These are phyloP conservation scores for Sebastes steindachneri DNA, from an alignment of 2,797 vertebrate genomes.

Conservation along the genomic window DNA sequence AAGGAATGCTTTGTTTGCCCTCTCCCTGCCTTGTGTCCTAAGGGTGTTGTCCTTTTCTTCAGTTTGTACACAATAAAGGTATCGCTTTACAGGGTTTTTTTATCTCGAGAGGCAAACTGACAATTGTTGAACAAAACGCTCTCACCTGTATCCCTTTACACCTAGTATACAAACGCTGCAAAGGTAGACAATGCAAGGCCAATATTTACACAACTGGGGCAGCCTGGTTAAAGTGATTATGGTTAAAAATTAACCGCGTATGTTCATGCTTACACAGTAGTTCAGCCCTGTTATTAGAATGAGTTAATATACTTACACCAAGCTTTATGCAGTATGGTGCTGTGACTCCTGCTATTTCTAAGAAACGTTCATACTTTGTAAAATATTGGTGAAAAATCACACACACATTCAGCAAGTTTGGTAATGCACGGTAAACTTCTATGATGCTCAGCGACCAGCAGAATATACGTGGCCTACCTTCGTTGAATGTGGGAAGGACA, in stretches of 20 bases:
- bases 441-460: background rate
- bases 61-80: background rate
- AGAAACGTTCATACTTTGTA: background rate
- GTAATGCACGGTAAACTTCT: background rate
- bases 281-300: background rate
- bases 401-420: background rate
- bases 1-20: constrained; percentile 2
- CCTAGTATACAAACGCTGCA: constrained; percentile 17
- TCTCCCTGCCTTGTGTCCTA: background rate
- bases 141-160: constrained; percentile 70
- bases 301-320: background rate
- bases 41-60: constrained; percentile 20
- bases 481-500: background rate
- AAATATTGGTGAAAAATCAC: background rate
- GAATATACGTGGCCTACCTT: background rate
- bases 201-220: constrained; percentile 55
- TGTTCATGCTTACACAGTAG: background rate
- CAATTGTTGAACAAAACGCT: constrained; percentile 23
- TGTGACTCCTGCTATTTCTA: background rate
- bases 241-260: constrained; percentile 50
- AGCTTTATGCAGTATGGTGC: background rate
- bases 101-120: constrained; percentile 6
- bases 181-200: constrained; percentile 7
- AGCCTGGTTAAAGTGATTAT: background rate
- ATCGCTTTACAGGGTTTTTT: constrained; percentile 39